Evolutionary conservation across 2,888 invertebrate genomes (phyloP).

Genomic region (Malthinus flaveolus): DNA sequence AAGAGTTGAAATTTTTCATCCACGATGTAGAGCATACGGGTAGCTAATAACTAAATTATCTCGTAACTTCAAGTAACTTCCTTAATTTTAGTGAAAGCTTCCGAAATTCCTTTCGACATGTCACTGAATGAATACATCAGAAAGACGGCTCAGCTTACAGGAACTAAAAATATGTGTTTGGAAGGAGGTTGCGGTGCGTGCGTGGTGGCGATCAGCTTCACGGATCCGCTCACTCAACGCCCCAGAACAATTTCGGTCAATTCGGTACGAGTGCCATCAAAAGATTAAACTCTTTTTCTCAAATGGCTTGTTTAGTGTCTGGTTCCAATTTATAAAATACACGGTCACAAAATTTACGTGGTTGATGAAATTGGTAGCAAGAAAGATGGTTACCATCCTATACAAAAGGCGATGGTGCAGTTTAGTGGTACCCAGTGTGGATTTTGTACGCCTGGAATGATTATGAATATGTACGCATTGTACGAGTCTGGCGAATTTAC

Average conservation of each 20-base stretch:
- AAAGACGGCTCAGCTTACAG: constrained; percentile 62
- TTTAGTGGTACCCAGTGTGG: constrained; percentile 71
- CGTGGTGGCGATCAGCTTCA: constrained; percentile 57
- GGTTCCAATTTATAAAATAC: constrained; percentile 57
- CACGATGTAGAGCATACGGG: constrained; percentile 30
- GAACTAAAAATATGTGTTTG: constrained; percentile 72
- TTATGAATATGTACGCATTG: constrained; percentile 72
- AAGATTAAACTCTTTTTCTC: too few relatives aligned
- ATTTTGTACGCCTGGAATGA: constrained; percentile 74
- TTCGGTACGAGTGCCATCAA: too few relatives aligned
- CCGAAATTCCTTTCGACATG: constrained; percentile 57
- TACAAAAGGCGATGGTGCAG: constrained; percentile 63
- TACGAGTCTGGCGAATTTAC: constrained; percentile 54
- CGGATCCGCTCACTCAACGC: constrained; percentile 56
- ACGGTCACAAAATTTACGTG: constrained; percentile 69
- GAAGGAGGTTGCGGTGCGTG: constrained; percentile 77
- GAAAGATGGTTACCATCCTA: constrained; percentile 62
- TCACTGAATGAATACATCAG: constrained; percentile 67
- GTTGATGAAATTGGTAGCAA: constrained; percentile 69
- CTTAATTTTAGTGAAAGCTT: constrained; percentile 43
- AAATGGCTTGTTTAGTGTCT: constrained; percentile 53
- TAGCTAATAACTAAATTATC: constrained; percentile 10
- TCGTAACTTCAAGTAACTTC: too few relatives aligned
- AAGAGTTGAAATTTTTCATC: constrained; percentile 28
- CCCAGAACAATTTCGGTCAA: constrained; percentile 62